phyloP scores from a whole-genome alignment of 2,888 invertebrate genomes.

The Cheiracanthium punctorium region DNA sequence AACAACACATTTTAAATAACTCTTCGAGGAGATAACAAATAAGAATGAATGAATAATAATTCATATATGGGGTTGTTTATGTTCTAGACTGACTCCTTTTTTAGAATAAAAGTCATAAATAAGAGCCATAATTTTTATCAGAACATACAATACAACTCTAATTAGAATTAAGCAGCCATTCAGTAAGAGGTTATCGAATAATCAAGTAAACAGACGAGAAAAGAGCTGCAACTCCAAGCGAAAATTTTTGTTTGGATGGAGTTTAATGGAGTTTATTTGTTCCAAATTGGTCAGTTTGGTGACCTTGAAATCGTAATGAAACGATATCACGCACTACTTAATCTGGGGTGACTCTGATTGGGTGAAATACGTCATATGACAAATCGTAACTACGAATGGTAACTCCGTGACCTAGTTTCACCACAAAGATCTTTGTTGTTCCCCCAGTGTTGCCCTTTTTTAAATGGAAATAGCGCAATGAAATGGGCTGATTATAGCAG shows the following conservation, averaged over 20 bases:
- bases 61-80: too few species aligned
- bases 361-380: neutral
- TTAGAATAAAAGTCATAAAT: too few species aligned
- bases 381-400: neutral
- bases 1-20: too few species aligned
- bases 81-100: too few species aligned
- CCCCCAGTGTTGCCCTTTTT: neutral
- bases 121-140: too few species aligned
- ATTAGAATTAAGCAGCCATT: neutral
- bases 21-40: too few species aligned
- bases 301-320: conserved; percentile 10
- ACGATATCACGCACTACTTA: conserved; percentile 10
- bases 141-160: neutral
- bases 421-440: neutral
- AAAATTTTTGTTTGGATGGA: neutral
- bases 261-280: conserved; percentile 1
- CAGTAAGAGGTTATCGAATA: too few species aligned
- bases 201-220: too few species aligned
- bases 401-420: neutral
- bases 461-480: neutral
- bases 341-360: neutral
- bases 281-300: neutral
- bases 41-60: too few species aligned
- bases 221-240: neutral
- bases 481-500: neutral